Percentiles rank a stretch among this genome's conserved stretches.
Conservation (phyloP, 2,113 vertebrate species). For the Lonchura striata region DNA sequence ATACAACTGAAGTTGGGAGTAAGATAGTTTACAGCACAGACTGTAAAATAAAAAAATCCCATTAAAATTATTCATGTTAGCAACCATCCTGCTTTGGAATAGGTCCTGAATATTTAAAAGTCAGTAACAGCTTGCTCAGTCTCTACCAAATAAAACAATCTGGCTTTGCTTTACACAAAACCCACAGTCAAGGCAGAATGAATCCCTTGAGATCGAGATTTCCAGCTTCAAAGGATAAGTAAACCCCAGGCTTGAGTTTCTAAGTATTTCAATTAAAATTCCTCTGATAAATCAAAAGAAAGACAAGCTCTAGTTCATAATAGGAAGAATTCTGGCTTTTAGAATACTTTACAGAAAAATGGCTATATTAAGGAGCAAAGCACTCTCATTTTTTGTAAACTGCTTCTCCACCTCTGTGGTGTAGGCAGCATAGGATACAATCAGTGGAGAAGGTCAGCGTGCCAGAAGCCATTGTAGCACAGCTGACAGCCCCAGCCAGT, state of each 20-base stretch:
- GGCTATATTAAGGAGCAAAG: not conserved
- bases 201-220: conserved; percentile 4
- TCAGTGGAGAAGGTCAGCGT: not conserved
- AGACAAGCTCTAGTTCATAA: not conserved
- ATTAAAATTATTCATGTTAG: not conserved
- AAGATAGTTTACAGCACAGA: not conserved
- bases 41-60: not conserved
- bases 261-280: conserved; percentile 31
- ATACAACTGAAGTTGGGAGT: not conserved
- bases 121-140: conserved; percentile 4
- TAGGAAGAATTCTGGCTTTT: not conserved
- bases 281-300: conserved; percentile 19
- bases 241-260: not conserved
- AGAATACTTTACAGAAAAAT: not conserved
- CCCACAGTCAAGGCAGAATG: conserved; percentile 6
- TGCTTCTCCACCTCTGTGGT: not conserved
- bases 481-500: not conserved
- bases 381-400: not conserved
- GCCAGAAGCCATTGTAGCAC: not conserved
- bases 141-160: conserved; percentile 32
- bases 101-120: conserved; percentile 15
- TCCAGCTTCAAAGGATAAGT: conserved; percentile 12
- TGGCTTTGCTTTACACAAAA: conserved; percentile 41
- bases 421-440: not conserved
- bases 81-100: not conserved